Conservation (phyloP, 2,888 invertebrate genomes). For the Parapristionchus giblindavisi region DNA sequence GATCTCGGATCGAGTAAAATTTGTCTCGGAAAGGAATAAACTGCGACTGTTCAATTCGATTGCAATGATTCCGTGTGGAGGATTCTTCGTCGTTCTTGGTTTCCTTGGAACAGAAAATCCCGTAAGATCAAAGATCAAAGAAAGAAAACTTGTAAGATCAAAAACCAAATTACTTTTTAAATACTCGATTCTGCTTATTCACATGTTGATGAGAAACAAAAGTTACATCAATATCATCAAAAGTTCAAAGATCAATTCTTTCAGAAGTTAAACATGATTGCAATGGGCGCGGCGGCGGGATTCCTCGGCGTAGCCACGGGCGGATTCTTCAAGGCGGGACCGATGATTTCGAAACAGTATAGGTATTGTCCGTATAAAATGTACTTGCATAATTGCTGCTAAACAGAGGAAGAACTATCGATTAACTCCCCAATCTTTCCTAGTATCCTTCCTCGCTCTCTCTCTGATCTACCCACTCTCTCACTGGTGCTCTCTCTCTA, state of each 20-base stretch:
- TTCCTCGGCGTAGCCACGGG: slow-evolving; percentile 64
- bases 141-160: no score
- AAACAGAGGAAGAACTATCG: no score
- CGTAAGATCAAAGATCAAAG: slow-evolving; percentile 13
- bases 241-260: slow-evolving; percentile 9
- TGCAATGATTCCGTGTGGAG: slow-evolving; percentile 62
- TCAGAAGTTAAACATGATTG: slow-evolving; percentile 51
- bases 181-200: no score
- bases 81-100: slow-evolving; percentile 58
- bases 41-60: slow-evolving; percentile 67
- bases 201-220: no score
- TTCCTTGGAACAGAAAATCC: slow-evolving; percentile 57
- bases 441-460: no score
- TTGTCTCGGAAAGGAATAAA: slow-evolving; percentile 63
- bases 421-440: no score
- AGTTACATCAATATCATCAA: not conserved
- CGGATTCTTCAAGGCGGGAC: slow-evolving; percentile 67
- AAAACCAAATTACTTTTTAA: no score
- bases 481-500: no score
- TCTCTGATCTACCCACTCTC: no score
- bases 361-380: no score
- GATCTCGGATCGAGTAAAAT: slow-evolving; percentile 57
- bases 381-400: no score
- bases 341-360: slow-evolving; percentile 65
- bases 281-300: slow-evolving; percentile 56